Conservation (phyloP, 2,888 invertebrate species). For the Andrena marginata region DNA sequence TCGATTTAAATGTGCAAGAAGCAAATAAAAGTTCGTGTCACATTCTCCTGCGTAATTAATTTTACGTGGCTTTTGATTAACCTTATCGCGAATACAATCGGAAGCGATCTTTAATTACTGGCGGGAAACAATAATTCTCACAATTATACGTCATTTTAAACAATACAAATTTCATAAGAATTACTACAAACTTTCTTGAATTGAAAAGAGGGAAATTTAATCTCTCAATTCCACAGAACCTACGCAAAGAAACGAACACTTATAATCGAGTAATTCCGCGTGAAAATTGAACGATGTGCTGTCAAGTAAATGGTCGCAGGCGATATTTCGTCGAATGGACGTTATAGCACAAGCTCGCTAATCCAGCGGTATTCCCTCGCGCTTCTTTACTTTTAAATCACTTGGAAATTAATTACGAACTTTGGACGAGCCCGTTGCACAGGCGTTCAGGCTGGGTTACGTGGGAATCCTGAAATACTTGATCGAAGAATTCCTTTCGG, state of each 20-base stretch:
- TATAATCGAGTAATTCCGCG: not conserved
- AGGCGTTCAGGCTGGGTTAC: conserved; percentile 34
- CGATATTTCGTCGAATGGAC: not conserved
- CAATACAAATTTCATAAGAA: not conserved
- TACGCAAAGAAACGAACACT: not conserved
- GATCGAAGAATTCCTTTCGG: conserved; percentile 54
- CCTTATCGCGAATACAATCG: not conserved
- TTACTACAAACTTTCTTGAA: too few relatives aligned
- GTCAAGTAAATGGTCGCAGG: not conserved
- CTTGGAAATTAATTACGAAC: conserved; percentile 37
- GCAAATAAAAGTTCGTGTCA: not conserved
- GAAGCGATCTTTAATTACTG: too few relatives aligned
- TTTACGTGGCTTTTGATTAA: not conserved
- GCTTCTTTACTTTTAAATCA: conserved; percentile 1
- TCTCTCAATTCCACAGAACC: not conserved
- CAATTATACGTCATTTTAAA: not conserved
- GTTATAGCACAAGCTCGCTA: not conserved
- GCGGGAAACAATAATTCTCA: not conserved
- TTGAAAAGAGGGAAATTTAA: not conserved
- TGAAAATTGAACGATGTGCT: not conserved
- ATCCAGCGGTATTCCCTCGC: not conserved
- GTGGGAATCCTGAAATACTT: conserved; percentile 58
- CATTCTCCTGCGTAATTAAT: not conserved
- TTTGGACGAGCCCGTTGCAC: conserved; percentile 5
- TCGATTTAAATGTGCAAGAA: not conserved